Evolutionary conservation across 2,888 invertebrate genomes (phyloP), one percentile per base, ranked within the genome.

Genomic region (Flexamia atlantica): DNA sequence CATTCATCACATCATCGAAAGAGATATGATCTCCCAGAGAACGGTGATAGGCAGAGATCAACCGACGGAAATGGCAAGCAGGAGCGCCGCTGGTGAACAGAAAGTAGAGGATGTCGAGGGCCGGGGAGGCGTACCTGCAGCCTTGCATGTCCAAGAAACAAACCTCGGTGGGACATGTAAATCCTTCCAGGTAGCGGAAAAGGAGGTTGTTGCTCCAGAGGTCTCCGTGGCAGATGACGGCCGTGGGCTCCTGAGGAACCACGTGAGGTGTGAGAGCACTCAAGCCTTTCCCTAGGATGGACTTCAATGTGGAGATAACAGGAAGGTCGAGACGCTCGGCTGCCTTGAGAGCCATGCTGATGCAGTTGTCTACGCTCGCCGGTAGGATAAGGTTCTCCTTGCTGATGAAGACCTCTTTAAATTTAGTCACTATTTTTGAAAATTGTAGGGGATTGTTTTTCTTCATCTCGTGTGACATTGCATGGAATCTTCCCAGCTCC

Each of bases 401-500:
- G 30, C 72, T 84, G 7, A 85, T 84, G 57, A 86, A 86, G 30
- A 86, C 68, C 68, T 87, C 87, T 23, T 85, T 81, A 3, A 85
- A 68, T 32, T 46, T 32, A 0, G 70, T 1, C 5, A 60, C 70
- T 32, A 85, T 76, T 23, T 50, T 46, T 4, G 83, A 83, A 42
- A 86, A 85, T 14, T 81, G 82, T 7, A n/a, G 32, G 17, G 70
- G 76, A 57, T 88, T 85, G 23, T 85, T 74, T 50, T 81, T 81
- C 53, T 88, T 87, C 87, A 88, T 86, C 10, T 87, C 87, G 30
- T 87, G 82, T 2, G 88, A 88, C 20, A 86, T 82, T 0, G 87
- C 87, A 82, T 88, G 88, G 84, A 87, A 87, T 32, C 84, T 85
- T n/a, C 86, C 88, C 72, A 88, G 84, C 14, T 86, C 87, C 87